These are phyloP conservation scores for Planiliza haematocheilus DNA, from an alignment of 2,113 vertebrate genomes.

Conservation along the genomic window DNA sequence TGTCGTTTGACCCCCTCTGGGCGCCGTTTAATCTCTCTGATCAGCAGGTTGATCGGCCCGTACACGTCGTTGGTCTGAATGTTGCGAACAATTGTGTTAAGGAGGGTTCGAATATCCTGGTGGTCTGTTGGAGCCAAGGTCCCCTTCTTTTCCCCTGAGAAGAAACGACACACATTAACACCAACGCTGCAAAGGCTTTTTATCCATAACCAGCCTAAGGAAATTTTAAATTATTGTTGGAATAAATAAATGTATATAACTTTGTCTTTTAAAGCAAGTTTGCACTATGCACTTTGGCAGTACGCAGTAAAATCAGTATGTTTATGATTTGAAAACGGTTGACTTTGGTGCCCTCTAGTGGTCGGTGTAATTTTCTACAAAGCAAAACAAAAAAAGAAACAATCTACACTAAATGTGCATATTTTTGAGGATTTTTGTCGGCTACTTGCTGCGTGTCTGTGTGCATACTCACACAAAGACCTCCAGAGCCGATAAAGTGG, in stretches of 20 bases:
- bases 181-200: too few relatives aligned
- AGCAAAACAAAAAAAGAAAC: too few relatives aligned
- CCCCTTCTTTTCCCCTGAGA: constrained; percentile 85
- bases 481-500: constrained; percentile 94
- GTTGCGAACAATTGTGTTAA: constrained; percentile 90
- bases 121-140: constrained; percentile 85
- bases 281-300: neutral
- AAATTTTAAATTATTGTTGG: too few relatives aligned
- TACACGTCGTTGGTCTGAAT: constrained; percentile 94
- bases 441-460: neutral
- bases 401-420: too few relatives aligned
- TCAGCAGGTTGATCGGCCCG: constrained; percentile 90
- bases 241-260: too few relatives aligned
- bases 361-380: neutral
- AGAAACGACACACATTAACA: neutral
- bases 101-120: constrained; percentile 86
- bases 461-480: constrained; percentile 88
- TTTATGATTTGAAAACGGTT: too few relatives aligned
- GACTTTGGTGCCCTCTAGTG: constrained; percentile 15
- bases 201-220: too few relatives aligned
- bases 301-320: too few relatives aligned
- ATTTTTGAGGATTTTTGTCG: neutral
- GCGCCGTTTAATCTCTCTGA: constrained; percentile 84
- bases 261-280: too few relatives aligned
- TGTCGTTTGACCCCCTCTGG: constrained; percentile 87